Evolutionary conservation across 2,888 invertebrate genomes (phyloP), one percentile per base, ranked within the genome.

Genomic region (Serrognathus titanus): DNA sequence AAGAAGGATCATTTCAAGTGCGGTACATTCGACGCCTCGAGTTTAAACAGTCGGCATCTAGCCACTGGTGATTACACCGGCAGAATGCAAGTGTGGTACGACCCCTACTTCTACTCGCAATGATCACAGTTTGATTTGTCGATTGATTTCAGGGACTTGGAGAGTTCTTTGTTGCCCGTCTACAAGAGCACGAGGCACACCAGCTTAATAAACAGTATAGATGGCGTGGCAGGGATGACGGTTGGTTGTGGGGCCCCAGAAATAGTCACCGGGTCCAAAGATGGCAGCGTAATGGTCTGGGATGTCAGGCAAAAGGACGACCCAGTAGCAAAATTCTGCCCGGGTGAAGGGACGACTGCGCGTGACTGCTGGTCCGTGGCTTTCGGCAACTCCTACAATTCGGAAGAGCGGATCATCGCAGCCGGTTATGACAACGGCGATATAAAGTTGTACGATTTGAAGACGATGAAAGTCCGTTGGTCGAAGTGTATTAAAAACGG

Each of bases 401-500:
- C 89, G 46, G 83, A 89, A 31, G 96, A 97, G 68, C 83, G 97
- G 55, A 82, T 90, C 54, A 87, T 97, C 0, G 90, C 88, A 24
- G 92, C 96, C 8, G 97, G 97, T 1, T 97, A 96, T 71, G 97
- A 97, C 71, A 97, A 97, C 75, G 97, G 97, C 0, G 97, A 97
- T 72, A 77, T 97, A 2, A 97, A 97, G 78, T 84, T 97, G 79
- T 97, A 94, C 74, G 96, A 97, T 75, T 80, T 97, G 24, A 84
- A 89, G 58, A 85, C 86, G 4, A 91, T 96, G 88, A 81, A 85
- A 0, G 78, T 95, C 0, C 80, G 87, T 69, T 97, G 96, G 96
- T 95, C 97, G 71, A 89, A 89, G 49, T 94, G 95, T 75, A 79
- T 96, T 43, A 92, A 91, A 72, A 96, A 96, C 81, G 97, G 97